These are phyloP conservation scores for Leiothrix lutea DNA, from an alignment of 2,113 vertebrate species.

Conservation along the genomic window DNA sequence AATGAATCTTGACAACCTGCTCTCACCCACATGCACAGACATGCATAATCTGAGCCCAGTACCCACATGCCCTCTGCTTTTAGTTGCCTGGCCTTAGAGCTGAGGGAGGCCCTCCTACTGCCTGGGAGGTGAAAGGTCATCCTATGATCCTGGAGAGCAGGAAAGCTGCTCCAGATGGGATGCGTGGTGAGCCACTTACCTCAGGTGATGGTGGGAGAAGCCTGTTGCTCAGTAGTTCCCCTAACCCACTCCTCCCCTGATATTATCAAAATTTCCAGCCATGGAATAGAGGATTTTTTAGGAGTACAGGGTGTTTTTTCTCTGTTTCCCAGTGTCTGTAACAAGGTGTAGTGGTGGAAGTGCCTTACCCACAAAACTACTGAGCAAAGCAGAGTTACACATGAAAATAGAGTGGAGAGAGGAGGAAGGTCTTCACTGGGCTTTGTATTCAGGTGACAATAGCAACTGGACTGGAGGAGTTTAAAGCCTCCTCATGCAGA, in stretches of 20 bases:
- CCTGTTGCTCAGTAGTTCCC: neutral
- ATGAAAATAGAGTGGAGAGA: neutral
- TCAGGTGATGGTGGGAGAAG: neutral
- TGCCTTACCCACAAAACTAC: neutral
- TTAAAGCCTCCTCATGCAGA: neutral
- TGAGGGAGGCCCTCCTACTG: accelerated
- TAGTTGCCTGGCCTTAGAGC: neutral
- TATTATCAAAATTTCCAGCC: neutral
- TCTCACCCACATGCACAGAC: neutral
- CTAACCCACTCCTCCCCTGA: neutral
- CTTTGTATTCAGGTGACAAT: neutral
- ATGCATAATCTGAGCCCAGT: neutral
- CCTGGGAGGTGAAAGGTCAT: neutral
- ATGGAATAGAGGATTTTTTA: neutral
- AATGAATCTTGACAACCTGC: neutral
- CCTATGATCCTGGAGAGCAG: accelerated
- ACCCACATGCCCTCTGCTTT: neutral
- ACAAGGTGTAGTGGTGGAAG: neutral
- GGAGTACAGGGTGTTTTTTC: neutral
- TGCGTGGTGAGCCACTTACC: neutral
- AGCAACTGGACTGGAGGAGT: neutral
- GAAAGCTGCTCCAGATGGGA: neutral
- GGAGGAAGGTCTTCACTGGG: neutral
- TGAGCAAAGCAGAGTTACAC: neutral
- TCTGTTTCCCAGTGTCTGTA: neutral